These are phyloP conservation scores for Microctonus aethiopoides DNA, from an alignment of 2,888 invertebrate genomes.

Conservation along the genomic window DNA sequence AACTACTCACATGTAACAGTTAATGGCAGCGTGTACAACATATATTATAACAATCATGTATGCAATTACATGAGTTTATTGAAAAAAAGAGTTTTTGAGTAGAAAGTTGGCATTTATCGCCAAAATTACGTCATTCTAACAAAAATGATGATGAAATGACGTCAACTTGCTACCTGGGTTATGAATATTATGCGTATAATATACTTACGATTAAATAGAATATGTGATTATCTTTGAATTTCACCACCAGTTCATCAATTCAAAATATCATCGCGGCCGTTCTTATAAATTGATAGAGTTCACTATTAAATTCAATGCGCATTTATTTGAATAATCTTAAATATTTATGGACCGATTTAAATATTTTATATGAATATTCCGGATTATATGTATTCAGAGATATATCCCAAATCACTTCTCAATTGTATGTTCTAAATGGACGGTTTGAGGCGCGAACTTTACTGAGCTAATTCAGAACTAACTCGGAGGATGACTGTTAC, in stretches of 20 bases:
- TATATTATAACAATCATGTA: too few species aligned
- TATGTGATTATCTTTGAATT: background rate
- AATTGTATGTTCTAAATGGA: background rate
- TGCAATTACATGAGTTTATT: too few species aligned
- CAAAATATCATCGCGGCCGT: background rate
- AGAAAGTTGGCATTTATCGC: too few species aligned
- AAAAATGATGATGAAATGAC: background rate
- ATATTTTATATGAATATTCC: too few species aligned
- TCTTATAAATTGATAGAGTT: background rate
- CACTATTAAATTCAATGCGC: background rate
- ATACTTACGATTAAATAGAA: background rate
- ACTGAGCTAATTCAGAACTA: background rate
- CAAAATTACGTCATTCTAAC: too few species aligned
- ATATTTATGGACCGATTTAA: too few species aligned
- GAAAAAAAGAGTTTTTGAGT: too few species aligned
- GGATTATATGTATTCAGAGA: background rate
- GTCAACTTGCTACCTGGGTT: background rate
- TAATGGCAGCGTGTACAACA: too few species aligned
- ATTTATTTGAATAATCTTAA: background rate
- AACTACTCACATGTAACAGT: too few species aligned
- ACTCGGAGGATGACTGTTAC: background rate
- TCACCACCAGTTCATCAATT: background rate
- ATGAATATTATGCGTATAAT: too few species aligned
- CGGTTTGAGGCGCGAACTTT: background rate
- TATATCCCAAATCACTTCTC: background rate